Conservation (phyloP, 2,113 vertebrate species). For the Dicaeum eximium region DNA sequence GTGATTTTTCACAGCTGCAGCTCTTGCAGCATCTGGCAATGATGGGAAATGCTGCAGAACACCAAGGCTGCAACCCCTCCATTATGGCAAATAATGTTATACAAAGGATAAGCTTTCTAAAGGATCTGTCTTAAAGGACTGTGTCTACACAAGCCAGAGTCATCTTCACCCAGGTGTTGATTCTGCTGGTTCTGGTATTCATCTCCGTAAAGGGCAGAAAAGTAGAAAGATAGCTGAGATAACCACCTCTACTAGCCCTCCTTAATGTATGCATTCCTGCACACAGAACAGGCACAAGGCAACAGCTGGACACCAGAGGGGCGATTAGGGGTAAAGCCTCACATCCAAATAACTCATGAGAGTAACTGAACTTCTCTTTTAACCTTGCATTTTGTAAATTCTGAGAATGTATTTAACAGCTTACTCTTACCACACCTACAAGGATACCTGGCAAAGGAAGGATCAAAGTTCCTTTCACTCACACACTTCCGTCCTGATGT, state of each 20-base stretch:
- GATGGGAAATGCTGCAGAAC: not conserved
- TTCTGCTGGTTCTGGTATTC: not conserved
- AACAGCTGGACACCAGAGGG: not conserved
- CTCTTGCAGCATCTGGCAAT: not conserved
- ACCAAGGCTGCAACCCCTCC: not conserved
- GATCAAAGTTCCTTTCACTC: not conserved
- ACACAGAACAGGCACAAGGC: not conserved
- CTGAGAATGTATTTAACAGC: not conserved
- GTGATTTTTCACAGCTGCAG: slow-evolving; percentile 42
- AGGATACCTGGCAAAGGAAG: not conserved
- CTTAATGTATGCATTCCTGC: not conserved
- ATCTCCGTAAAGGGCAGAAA: not conserved
- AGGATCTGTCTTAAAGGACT: not conserved
- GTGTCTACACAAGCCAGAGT: not conserved
- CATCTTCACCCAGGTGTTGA: not conserved
- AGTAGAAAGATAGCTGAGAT: not conserved
- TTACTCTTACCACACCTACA: not conserved
- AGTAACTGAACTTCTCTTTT: not conserved
- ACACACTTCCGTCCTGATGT: not conserved
- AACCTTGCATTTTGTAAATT: not conserved
- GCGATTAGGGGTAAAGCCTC: not conserved
- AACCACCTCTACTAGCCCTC: not conserved
- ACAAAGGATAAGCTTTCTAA: not conserved
- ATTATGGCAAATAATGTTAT: not conserved
- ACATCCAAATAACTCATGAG: not conserved